A percentile compares a stretch with the other conserved stretches of the same genome.
Evolutionary conservation across 1,140 invertebrate species (phyloP).

Genomic region (Zaprionus taronus): DNA sequence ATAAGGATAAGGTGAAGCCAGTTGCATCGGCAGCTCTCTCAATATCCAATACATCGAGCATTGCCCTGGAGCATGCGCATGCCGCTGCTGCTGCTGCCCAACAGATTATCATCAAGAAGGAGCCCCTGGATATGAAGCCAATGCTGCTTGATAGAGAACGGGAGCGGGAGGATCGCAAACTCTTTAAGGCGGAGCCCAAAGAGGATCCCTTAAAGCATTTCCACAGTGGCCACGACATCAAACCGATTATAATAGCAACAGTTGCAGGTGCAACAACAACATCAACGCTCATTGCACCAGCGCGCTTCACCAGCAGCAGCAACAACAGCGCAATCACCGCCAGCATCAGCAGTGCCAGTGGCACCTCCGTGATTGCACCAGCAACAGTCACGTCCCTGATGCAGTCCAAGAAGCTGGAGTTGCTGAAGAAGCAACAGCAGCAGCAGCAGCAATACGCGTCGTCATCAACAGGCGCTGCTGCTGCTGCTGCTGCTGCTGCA

Average conservation of each 20-base stretch:
- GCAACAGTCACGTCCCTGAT: background rate
- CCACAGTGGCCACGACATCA: slow-evolving; percentile 39
- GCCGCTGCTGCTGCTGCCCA: background rate
- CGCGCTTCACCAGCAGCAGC: slow-evolving; percentile 48
- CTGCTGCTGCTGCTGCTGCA: background rate
- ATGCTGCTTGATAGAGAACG: background rate
- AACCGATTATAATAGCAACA: slow-evolving; percentile 25
- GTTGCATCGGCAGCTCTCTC: slow-evolving; percentile 6
- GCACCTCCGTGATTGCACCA: slow-evolving; percentile 69
- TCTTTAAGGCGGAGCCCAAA: slow-evolving; percentile 56
- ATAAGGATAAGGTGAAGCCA: slow-evolving; percentile 10
- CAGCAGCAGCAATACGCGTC: slow-evolving; percentile 34
- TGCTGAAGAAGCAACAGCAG: slow-evolving; percentile 48
- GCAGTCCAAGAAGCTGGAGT: slow-evolving; percentile 42
- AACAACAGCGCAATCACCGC: background rate
- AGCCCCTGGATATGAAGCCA: slow-evolving; percentile 32
- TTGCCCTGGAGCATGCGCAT: background rate
- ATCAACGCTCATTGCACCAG: slow-evolving; percentile 49
- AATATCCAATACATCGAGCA: background rate
- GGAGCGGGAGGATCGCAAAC: slow-evolving; percentile 22
- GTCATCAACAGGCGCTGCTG: slow-evolving; percentile 9
- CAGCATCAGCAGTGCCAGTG: slow-evolving; percentile 20
- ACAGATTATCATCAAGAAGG: slow-evolving; percentile 40
- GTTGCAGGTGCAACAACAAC: slow-evolving; percentile 4
- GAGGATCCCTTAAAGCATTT: slow-evolving; percentile 57